These are phyloP conservation scores for Apogon hyalosoma DNA, from an alignment of 2,797 vertebrate genomes.

Conservation along the genomic window DNA sequence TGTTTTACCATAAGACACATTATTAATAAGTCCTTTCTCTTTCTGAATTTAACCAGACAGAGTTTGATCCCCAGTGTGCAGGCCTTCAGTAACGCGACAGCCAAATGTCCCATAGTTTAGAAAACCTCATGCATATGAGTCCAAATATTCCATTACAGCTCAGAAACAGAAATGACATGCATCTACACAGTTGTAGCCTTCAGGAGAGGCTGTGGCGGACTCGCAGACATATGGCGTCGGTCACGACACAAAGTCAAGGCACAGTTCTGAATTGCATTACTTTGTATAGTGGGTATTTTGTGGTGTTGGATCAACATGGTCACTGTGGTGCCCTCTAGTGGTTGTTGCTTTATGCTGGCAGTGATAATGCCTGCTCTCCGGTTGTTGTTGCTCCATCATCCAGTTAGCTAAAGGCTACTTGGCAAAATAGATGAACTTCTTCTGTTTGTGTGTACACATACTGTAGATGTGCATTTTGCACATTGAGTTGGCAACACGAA, in stretches of 20 bases:
- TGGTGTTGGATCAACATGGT: slow-evolving; percentile 41
- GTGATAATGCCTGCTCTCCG: slow-evolving; percentile 67
- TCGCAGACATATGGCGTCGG: slow-evolving; percentile 44
- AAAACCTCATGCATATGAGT: slow-evolving; percentile 21
- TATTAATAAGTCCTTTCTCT: not conserved
- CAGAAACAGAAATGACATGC: slow-evolving; percentile 22
- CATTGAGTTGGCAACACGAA: slow-evolving; percentile 48
- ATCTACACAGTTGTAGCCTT: slow-evolving; percentile 15
- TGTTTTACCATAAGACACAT: not conserved
- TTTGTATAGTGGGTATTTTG: slow-evolving; percentile 42
- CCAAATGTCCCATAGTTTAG: not conserved
- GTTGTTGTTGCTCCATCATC: slow-evolving; percentile 42
- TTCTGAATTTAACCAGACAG: not conserved
- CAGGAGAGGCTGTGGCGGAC: slow-evolving; percentile 45
- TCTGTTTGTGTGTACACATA: slow-evolving; percentile 9
- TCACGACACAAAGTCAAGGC: slow-evolving; percentile 76
- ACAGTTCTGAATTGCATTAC: slow-evolving; percentile 76
- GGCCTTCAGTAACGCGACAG: slow-evolving; percentile 8
- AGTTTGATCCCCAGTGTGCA: slow-evolving; percentile 24
- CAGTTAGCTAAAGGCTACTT: slow-evolving; percentile 72
- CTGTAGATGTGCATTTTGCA: slow-evolving; percentile 12
- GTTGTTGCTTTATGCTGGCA: slow-evolving; percentile 67
- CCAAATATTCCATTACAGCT: slow-evolving; percentile 12
- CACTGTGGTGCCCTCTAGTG: slow-evolving; percentile 43
- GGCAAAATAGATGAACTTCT: slow-evolving; percentile 57